phyloP scores from a whole-genome alignment of 2,113 vertebrate species.

The Psittacula cyanocephala region DNA sequence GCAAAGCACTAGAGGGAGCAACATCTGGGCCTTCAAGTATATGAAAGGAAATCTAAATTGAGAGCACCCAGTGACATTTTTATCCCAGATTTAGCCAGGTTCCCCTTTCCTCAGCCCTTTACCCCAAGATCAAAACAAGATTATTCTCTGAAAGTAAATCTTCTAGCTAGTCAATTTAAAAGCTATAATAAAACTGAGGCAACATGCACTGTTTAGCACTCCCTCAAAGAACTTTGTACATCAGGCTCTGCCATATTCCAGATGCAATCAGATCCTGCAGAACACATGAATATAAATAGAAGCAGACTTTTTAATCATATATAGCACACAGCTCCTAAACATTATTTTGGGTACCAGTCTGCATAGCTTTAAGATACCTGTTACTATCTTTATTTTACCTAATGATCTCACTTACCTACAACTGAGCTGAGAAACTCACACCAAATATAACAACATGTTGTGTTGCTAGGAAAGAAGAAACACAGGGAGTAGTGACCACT shows the following conservation, averaged over 20 bases:
- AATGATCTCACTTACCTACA: neutral
- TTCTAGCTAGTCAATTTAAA: neutral
- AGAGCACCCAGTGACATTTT: neutral
- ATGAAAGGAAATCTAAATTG: neutral
- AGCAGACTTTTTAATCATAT: neutral
- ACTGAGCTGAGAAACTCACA: neutral
- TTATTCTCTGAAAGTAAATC: neutral
- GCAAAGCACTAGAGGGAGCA: neutral
- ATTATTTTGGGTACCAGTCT: neutral
- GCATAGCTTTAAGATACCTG: neutral
- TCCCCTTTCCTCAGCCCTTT: accelerated
- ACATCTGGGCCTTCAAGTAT: neutral
- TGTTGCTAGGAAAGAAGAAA: neutral
- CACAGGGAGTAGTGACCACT: neutral
- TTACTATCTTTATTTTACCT: neutral
- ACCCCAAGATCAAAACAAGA: neutral
- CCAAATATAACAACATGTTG: neutral
- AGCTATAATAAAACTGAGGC: neutral
- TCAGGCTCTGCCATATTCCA: neutral
- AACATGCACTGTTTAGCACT: neutral
- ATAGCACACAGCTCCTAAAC: neutral
- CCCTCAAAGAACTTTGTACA: neutral
- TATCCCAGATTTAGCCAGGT: neutral
- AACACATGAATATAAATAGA: neutral
- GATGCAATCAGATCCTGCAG: neutral